Evolutionary conservation across 1,140 invertebrate genomes (phyloP), one percentile per base, ranked within the genome.

Genomic region (Hetaerina americana): DNA sequence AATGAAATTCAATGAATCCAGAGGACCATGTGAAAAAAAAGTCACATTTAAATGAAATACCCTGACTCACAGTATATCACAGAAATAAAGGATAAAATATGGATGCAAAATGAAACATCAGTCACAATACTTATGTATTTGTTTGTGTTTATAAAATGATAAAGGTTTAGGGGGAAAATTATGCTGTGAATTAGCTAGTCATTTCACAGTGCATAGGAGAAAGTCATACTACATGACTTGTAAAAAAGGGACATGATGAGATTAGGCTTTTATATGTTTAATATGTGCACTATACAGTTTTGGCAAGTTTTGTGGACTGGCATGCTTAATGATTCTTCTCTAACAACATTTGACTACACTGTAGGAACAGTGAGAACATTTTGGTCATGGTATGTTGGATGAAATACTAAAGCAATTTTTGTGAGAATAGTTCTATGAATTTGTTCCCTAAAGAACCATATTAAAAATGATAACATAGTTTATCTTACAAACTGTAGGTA

Each of bases 71-170:
- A 57, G 15, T n/a, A 57, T 57, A 57, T 57, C 40, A 57, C 40
- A 57, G 40, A 57, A 57, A 57, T n/a, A 57, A 57, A 57, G 40
- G 40, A 57, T 57, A 57, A 57, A 57, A 57, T n/a, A 57, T 57
- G 40, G 22, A 5, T 57, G 22, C 40, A 57, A 57, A 57, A 57
- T 57, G 40, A 57, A 57, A 57, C 15, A 57, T 57, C 40, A 57
- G 40, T 57, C 40, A 57, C 22, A 57, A n/a, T 57, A 57, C 40
- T 57, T n/a, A n/a, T n/a, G 40, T n/a, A 57, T 57, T 57, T n/a
- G 15, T 57, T 57, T 57, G 22, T 57, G 40, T n/a, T n/a, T n/a
- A n/a, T 57, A 57, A 57, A 57, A 57, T 10, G 40, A 57, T 57
- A n/a, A n/a, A 57, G 40, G 40, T 57, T 57, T 12, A 57, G 15